Evolutionary conservation across 1,140 invertebrate genomes (phyloP).

Genomic region (Cardiocondyla obscurior): DNA sequence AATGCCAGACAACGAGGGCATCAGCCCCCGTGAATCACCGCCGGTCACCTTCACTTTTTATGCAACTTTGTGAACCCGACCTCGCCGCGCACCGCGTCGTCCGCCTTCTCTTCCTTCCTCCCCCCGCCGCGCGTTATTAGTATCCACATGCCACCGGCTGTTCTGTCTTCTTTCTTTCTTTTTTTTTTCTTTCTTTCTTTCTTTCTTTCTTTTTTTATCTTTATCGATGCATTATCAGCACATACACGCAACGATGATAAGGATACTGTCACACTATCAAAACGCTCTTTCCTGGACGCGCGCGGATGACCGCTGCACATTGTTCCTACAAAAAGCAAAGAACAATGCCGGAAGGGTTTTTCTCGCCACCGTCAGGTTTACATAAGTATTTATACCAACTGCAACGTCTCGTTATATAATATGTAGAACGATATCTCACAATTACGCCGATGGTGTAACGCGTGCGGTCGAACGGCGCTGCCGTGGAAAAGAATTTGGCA

Average conservation of each 20-base stretch:
- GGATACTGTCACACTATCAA: not conserved
- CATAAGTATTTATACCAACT: not conserved
- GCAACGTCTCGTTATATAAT: not conserved
- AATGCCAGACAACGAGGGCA: conserved; percentile 81
- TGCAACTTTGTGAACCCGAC: conserved; percentile 76
- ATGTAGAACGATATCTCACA: not conserved
- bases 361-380: not conserved
- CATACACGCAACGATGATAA: not conserved
- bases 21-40: conserved; percentile 81
- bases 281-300: not conserved
- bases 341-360: not conserved
- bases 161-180: no score
- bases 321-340: not conserved
- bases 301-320: not conserved
- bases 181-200: no score
- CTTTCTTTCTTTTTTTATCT: no score
- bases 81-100: conserved; percentile 56
- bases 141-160: not conserved
- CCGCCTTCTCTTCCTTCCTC: not conserved
- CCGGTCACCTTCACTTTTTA: conserved; percentile 81
- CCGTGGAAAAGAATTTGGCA: not conserved
- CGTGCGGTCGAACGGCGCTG: not conserved
- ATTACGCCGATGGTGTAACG: not conserved
- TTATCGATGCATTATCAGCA: conserved; percentile 12
- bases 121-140: conserved; percentile 11